Evolutionary conservation across 2,888 invertebrate species (phyloP), one percentile per base, ranked within the genome.

Genomic region (Pycnomerus fuliginosus): DNA sequence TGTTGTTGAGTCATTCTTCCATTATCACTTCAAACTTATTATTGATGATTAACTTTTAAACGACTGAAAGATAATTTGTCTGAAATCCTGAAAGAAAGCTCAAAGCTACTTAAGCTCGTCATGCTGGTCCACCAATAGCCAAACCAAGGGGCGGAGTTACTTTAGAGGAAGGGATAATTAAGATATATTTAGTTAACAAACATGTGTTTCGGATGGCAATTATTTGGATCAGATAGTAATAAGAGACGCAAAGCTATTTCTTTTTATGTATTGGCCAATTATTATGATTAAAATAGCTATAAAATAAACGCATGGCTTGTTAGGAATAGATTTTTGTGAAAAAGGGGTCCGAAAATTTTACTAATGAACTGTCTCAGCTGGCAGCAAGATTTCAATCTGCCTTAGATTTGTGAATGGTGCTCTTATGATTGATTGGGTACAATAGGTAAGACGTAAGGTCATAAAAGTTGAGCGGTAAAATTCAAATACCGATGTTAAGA

Each of bases 181-280:
- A 63, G 60, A 60, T 63, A 62, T 62, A 60, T 62, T 63, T 63
- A 62, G 61, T 54, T 48, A 42, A 40, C 31, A 36, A 46, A 51
- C 54, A 60, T 56, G 48, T 60, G 56, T 45, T 40, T 48, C 20
- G 31, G 35, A 48, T 48, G 34, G 33, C 23, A 25, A 44, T 37
- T 37, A 44, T 28, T 28, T 28, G 12, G 12, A 28, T 12, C 12
- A 5, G 20, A 20, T 20, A 5, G 23, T 32, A 32, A 35, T 38
- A 17, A 14, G 20, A 13, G 23, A 33, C 29, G 14, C 24, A 24
- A 44, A 22, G 25, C 17, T 32, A 38, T 32, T 44, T 38, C 32
- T 38, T 38, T 32, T 35, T 43, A 43, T 47, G 43, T 38, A 37
- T 43, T 33, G 38, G 24, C 38, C 39, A 47, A 47, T 47, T 43